Conservation (phyloP, 2,113 vertebrate genomes). For the Hippocampus mohnikei region DNA sequence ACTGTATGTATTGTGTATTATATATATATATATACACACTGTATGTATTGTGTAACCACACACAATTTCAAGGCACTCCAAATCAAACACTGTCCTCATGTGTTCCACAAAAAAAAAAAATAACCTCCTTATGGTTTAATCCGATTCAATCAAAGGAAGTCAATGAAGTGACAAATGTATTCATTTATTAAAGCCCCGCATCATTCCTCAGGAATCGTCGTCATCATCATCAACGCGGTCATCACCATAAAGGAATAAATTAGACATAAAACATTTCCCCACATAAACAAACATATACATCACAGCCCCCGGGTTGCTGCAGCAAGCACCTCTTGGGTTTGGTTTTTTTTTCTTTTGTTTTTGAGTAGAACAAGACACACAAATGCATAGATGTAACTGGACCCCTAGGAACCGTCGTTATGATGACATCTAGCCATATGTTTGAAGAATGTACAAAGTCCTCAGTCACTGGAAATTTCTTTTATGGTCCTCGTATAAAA, state of each 20-base stretch:
- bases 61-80: too few relatives aligned
- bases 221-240: conserved; percentile 17
- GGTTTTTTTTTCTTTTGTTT: conserved; percentile 6
- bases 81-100: too few relatives aligned
- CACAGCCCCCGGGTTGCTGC: conserved; percentile 32
- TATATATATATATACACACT: neutral
- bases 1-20: neutral
- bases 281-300: conserved; percentile 76
- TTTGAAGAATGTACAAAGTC: conserved; percentile 69
- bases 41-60: too few relatives aligned
- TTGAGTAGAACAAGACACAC: conserved; percentile 65
- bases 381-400: conserved; percentile 69
- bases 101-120: too few relatives aligned
- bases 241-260: conserved; percentile 86
- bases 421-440: conserved; percentile 65
- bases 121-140: neutral
- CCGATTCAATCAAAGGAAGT: conserved; percentile 13
- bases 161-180: conserved; percentile 91
- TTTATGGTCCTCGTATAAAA: conserved; percentile 67
- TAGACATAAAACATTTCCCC: conserved; percentile 81
- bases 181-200: conserved; percentile 90
- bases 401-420: conserved; percentile 58
- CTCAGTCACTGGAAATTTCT: conserved; percentile 14
- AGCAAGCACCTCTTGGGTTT: conserved; percentile 28
- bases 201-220: conserved; percentile 68